Evolutionary conservation across 2,113 vertebrate species (phyloP).

Genomic region (Prionailurus bengalensis): DNA sequence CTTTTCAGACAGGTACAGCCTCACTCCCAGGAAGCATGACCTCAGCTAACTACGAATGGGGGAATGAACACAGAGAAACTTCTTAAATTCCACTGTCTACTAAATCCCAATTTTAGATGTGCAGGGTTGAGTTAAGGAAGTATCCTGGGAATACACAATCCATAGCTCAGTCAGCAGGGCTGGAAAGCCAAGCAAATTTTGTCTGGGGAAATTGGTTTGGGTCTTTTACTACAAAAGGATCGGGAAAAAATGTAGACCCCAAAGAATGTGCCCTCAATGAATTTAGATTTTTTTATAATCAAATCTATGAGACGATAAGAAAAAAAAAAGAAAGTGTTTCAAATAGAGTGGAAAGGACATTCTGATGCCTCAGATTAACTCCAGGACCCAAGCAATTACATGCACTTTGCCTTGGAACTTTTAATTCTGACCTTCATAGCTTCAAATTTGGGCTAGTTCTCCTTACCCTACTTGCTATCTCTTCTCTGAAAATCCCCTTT

Average conservation of each 20-base stretch:
- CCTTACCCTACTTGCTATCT: not conserved
- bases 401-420: not conserved
- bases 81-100: constrained; percentile 28
- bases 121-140: not conserved
- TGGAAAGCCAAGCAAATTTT: constrained; percentile 13
- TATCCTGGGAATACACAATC: not conserved
- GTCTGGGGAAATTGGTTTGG: not conserved
- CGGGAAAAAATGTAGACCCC: not conserved
- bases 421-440: not conserved
- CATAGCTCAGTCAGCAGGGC: not conserved
- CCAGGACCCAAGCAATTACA: not conserved
- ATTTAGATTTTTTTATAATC: constrained; percentile 43
- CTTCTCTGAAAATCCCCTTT: not conserved
- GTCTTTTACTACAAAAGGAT: not conserved
- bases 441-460: not conserved
- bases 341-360: not conserved
- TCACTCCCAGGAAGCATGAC: not conserved
- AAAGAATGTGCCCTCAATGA: not conserved
- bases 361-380: not conserved
- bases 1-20: not conserved
- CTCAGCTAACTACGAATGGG: not conserved
- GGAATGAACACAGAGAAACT: not conserved
- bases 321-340: not conserved
- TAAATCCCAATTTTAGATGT: not conserved
- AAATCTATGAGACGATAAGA: not conserved